A percentile compares a stretch with the other conserved stretches of the same genome.
phyloP scores from a whole-genome alignment of 2,888 invertebrate species.

The Epistrophe grossulariae region DNA sequence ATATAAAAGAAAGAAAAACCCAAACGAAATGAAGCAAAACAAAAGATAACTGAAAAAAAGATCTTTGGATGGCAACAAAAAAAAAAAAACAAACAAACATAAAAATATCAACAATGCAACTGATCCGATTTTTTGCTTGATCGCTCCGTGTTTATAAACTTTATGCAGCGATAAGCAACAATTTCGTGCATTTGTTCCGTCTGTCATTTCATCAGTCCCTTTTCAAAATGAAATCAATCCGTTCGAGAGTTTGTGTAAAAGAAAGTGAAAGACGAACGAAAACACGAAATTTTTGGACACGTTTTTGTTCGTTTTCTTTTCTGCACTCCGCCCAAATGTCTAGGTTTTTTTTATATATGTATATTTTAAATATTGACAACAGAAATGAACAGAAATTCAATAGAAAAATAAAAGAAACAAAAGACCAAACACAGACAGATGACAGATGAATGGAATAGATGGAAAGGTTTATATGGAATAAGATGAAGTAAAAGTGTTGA shows the following conservation, averaged over 20 bases:
- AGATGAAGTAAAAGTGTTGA: constrained; percentile 44
- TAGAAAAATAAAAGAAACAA: constrained; percentile 30
- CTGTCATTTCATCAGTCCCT: constrained; percentile 38
- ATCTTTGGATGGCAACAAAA: constrained; percentile 28
- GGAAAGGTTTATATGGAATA: constrained; percentile 28
- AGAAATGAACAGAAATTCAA: constrained; percentile 21
- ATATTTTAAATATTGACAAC: constrained; percentile 48
- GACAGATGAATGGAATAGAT: constrained; percentile 54
- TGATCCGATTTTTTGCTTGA: constrained; percentile 21
- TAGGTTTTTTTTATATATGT: constrained; percentile 10
- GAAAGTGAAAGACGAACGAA: constrained; percentile 63
- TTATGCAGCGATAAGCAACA: constrained; percentile 64
- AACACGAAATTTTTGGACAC: constrained; percentile 57
- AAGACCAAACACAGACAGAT: constrained; percentile 11
- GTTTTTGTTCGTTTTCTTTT: constrained; percentile 34
- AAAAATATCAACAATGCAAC: constrained; percentile 36
- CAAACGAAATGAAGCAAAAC: constrained; percentile 8
- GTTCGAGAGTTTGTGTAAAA: background rate
- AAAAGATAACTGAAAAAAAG: constrained; percentile 28
- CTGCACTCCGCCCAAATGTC: constrained; percentile 25
- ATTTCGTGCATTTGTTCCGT: constrained; percentile 29
- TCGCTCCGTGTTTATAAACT: constrained; percentile 62
- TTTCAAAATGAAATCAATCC: constrained; percentile 20
- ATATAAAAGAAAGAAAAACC: background rate
- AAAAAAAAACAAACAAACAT: constrained; percentile 23